A percentile compares a stretch with the other conserved stretches of the same genome.
These are phyloP conservation scores for Peromyscus leucopus DNA, from an alignment of 2,113 vertebrate species.

Conservation along the genomic window DNA sequence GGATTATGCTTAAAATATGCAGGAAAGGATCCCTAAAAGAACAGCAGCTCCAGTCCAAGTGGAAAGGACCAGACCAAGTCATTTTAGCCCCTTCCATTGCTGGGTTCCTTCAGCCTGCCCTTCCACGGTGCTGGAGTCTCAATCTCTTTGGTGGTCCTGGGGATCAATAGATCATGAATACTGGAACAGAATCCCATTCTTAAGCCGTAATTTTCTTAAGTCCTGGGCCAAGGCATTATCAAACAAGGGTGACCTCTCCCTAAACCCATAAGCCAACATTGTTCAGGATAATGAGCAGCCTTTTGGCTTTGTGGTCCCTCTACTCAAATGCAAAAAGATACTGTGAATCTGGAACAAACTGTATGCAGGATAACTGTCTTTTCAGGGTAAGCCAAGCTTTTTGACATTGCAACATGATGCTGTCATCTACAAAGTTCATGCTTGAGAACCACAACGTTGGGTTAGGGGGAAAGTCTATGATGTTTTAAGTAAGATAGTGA, in stretches of 20 bases:
- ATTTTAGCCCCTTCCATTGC: background rate
- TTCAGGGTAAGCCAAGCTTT: background rate
- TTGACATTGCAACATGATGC: background rate
- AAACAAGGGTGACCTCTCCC: background rate
- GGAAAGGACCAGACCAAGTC: background rate
- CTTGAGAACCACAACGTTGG: background rate
- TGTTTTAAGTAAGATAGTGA: background rate
- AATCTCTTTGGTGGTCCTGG: background rate
- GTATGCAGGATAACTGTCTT: background rate
- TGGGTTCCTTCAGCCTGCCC: background rate
- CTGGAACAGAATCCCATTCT: background rate
- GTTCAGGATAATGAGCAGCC: background rate
- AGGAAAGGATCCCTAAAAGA: background rate
- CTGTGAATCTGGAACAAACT: background rate
- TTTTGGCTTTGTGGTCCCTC: background rate
- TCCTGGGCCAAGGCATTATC: background rate
- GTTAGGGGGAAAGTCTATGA: background rate
- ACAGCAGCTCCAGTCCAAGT: background rate
- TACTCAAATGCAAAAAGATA: background rate
- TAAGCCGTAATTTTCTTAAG: background rate
- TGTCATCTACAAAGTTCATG: background rate
- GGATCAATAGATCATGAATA: background rate
- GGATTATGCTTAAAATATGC: background rate
- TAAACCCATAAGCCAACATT: background rate
- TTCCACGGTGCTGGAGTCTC: no score